Evolutionary conservation across 1,140 invertebrate species (phyloP).

Genomic region (Bathynomus jamesi): DNA sequence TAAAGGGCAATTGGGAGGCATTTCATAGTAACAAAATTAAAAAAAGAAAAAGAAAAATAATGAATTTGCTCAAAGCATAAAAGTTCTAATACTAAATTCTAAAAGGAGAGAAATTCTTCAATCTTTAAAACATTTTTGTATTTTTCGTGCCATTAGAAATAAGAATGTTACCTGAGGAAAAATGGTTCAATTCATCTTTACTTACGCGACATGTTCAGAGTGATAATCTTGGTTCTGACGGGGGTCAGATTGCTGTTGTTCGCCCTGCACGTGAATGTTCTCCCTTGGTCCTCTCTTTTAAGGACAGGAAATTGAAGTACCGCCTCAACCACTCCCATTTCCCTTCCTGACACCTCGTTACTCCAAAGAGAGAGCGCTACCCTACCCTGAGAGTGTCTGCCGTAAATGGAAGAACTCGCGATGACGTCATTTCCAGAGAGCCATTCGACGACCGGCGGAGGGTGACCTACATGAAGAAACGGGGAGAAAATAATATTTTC

Average conservation of each 20-base stretch:
- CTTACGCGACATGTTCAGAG: conserved; percentile 16
- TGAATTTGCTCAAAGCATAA: too few relatives aligned
- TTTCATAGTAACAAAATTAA: too few relatives aligned
- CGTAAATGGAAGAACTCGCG: neutral
- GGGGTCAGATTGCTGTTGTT: conserved; percentile 13
- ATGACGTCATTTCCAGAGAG: neutral
- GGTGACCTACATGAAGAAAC: too few relatives aligned
- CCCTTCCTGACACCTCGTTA: neutral
- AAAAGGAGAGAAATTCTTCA: too few relatives aligned
- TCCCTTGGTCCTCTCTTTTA: conserved; percentile 9
- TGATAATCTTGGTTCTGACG: neutral
- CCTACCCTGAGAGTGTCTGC: neutral
- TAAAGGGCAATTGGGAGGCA: too few relatives aligned
- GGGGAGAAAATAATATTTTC: too few relatives aligned
- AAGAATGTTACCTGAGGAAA: too few relatives aligned
- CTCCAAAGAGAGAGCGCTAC: neutral
- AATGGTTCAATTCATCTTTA: too few relatives aligned
- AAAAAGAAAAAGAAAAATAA: too few relatives aligned
- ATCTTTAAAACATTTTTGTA: too few relatives aligned
- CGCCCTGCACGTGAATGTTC: conserved; percentile 13
- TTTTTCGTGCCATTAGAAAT: too few relatives aligned
- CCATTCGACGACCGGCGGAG: neutral
- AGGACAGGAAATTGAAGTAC: conserved; percentile 9
- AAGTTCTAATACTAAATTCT: too few relatives aligned
- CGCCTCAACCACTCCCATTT: conserved; percentile 5